Conservation (phyloP, 2,888 invertebrate species). For the Pedicia rivosa region DNA sequence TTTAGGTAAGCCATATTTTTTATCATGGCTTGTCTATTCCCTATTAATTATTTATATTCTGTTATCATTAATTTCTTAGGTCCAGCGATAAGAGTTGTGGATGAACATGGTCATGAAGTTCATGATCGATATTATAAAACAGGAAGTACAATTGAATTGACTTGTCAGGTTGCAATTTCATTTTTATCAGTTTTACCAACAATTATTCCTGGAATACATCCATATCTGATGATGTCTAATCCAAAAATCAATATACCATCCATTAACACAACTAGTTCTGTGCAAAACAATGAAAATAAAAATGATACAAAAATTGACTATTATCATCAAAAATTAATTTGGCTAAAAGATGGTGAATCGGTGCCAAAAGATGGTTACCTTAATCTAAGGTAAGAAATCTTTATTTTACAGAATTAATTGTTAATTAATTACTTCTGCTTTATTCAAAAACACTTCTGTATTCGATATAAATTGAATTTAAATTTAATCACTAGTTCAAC, state of each 20-base stretch:
- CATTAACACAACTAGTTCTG: too few relatives aligned
- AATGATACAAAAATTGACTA: constrained; percentile 6
- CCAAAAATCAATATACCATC: too few relatives aligned
- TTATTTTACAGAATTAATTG: too few relatives aligned
- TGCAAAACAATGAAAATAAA: too few relatives aligned
- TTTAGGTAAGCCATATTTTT: constrained; percentile 56
- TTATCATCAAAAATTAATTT: constrained; percentile 6
- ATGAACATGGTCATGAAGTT: constrained; percentile 51
- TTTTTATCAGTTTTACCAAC: constrained; percentile 22
- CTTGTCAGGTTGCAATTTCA: constrained; percentile 36
- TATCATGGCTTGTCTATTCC: too few relatives aligned
- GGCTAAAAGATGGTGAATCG: constrained; percentile 4
- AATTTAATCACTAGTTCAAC: constrained; percentile 17
- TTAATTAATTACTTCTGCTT: too few relatives aligned
- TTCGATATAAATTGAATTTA: too few relatives aligned
- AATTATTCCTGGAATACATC: constrained; percentile 1
- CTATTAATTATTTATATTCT: too few relatives aligned
- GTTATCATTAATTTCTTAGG: too few relatives aligned
- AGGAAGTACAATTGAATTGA: constrained; percentile 54
- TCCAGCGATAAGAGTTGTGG: constrained; percentile 52
- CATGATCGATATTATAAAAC: constrained; percentile 58
- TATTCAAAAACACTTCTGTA: too few relatives aligned
- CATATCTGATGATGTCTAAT: too few relatives aligned
- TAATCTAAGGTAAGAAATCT: constrained; percentile 9
- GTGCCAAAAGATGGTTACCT: constrained; percentile 5